Conservation (phyloP, 2,888 invertebrate genomes). For the Cosmorhoe ocellata region DNA sequence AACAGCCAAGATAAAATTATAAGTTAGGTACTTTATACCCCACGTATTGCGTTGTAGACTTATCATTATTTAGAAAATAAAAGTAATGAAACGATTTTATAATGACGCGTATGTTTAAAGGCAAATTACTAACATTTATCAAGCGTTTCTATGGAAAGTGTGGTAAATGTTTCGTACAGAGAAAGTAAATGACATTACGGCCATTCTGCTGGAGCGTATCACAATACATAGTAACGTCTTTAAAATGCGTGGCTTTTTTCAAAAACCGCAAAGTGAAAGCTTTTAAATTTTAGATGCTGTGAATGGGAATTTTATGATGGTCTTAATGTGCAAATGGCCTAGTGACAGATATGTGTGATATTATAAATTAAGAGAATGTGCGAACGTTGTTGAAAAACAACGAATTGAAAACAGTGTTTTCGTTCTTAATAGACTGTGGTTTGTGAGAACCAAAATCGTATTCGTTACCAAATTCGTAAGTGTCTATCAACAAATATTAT, state of each 20-base stretch:
- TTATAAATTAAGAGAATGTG: conserved; percentile 25
- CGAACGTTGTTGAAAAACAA: conserved; percentile 16
- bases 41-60: too few relatives aligned
- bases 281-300: conserved; percentile 30
- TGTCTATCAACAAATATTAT: too few relatives aligned
- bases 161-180: conserved; percentile 32
- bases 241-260: conserved; percentile 60
- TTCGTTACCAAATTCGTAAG: too few relatives aligned
- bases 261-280: conserved; percentile 64
- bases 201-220: conserved; percentile 57
- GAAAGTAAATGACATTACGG: conserved; percentile 42
- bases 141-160: conserved; percentile 38
- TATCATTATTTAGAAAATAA: not conserved
- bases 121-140: conserved; percentile 19
- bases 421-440: not conserved
- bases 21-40: too few relatives aligned
- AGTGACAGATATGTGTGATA: conserved; percentile 27
- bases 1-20: too few relatives aligned
- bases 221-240: conserved; percentile 46
- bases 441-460: conserved; percentile 4
- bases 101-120: conserved; percentile 11
- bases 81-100: conserved; percentile 2
- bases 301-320: conserved; percentile 39
- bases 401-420: conserved; percentile 8
- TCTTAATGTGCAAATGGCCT: conserved; percentile 40